Conservation (phyloP, 2,797 vertebrate species). For the Coracias cyanogaster region DNA sequence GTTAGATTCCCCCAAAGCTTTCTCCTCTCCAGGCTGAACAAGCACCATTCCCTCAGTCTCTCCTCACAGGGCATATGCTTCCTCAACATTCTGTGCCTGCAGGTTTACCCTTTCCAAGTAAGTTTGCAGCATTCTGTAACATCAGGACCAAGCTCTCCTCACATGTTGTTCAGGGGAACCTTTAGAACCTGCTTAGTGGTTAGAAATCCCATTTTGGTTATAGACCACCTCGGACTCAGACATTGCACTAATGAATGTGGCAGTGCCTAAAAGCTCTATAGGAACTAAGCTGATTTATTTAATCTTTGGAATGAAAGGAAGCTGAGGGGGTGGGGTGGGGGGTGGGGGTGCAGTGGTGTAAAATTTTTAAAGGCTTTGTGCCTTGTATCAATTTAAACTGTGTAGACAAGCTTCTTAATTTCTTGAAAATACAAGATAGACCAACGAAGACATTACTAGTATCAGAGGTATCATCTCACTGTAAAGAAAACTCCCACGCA, state of each 20-base stretch:
- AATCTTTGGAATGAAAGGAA: background rate
- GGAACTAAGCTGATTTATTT: background rate
- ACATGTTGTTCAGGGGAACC: background rate
- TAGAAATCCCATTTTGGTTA: background rate
- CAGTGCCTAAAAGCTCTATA: background rate
- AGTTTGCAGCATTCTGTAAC: background rate
- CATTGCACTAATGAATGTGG: background rate
- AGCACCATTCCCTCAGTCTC: background rate
- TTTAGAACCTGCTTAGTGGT: background rate
- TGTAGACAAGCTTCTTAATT: background rate
- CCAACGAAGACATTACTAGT: background rate
- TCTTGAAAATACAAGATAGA: background rate
- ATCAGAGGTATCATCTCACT: background rate
- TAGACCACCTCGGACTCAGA: background rate
- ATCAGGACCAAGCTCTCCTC: background rate
- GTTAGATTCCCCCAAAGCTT: background rate
- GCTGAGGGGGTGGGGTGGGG: no score
- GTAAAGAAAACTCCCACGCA: background rate
- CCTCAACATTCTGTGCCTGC: background rate
- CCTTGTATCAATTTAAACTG: background rate
- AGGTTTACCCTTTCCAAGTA: background rate
- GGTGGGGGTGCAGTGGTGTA: no score
- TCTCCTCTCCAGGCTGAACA: background rate
- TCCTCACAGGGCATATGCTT: background rate
- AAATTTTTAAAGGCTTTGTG: background rate